Evolutionary conservation across 2,888 invertebrate genomes (phyloP), one percentile per base, ranked within the genome.

Genomic region (Polietes domitor): DNA sequence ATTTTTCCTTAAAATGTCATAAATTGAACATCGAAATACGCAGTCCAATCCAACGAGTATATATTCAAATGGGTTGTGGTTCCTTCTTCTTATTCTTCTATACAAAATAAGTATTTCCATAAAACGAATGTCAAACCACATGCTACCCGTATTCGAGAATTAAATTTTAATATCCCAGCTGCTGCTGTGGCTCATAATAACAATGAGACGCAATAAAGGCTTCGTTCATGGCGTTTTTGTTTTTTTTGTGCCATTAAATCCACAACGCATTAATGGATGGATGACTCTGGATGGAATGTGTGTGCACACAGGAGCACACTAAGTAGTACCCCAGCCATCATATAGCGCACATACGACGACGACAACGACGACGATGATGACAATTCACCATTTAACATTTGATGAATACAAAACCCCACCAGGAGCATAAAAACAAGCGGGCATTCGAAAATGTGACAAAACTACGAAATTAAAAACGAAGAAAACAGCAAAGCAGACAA

Each of bases 131-230:
- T 65, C 15, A 65, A 65, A 55, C 37, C 55, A 47, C 65, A 71
- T 78, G 75, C 72, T 53, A 68, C 28, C 43, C 68, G 77, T 80
- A 83, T 83, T 77, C 6, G 9, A 74, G 55, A 74, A 83, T 77
- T 74, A 71, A 83, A 77, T 74, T 47, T 80, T 83, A 74, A 77
- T 77, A 55, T 75, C 53, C 71, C 80, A 83, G 77, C 80, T 83
- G 83, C 79, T 79, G 10, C 58, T 37, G 68, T 3, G 2, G 53
- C 68, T 63, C 71, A 75, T 75, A 80, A 80, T 80, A 70, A 63
- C 43, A 73, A 75, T 75, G 55, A 75, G 41, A 75, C 83, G 80
- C 75, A 84, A 84, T 78, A 75, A 75, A 83, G 43, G 41, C 43
- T 68, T 15, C 28, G 61, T 28, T n/a, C n/a, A n/a, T n/a, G n/a